These are phyloP conservation scores for Eilema sororculum DNA, from an alignment of 2,888 invertebrate species.

Conservation along the genomic window DNA sequence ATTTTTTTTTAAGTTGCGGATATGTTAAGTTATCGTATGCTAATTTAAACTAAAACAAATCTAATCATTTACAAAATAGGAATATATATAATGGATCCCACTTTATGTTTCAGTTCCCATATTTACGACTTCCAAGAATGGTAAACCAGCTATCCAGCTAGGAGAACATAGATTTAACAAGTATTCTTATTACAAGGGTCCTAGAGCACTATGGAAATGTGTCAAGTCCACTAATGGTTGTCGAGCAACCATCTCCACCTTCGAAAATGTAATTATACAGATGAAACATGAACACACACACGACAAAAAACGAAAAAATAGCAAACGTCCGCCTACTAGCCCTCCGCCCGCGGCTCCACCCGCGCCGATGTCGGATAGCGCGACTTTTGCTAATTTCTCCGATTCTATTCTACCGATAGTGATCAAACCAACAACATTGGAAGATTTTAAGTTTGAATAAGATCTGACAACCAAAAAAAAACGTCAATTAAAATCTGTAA, in stretches of 20 bases:
- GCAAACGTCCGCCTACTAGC: not conserved
- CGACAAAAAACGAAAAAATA: not conserved
- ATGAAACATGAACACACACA: slow-evolving; percentile 22
- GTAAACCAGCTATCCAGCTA: slow-evolving; percentile 62
- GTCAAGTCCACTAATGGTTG: slow-evolving; percentile 59
- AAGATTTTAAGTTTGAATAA: no score
- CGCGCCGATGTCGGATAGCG: no score
- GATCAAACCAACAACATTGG: no score
- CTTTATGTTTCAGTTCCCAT: slow-evolving; percentile 15
- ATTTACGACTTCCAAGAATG: slow-evolving; percentile 38
- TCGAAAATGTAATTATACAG: slow-evolving; percentile 54
- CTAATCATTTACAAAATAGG: no score
- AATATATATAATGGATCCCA: not conserved
- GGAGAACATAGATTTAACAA: slow-evolving; percentile 63
- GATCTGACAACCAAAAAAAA: no score
- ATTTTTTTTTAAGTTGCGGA: not conserved
- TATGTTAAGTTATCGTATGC: not conserved
- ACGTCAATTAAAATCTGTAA: no score
- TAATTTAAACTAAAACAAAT: no score
- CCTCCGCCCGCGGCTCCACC: no score
- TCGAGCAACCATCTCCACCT: slow-evolving; percentile 59
- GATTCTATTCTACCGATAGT: no score
- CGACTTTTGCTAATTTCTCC: no score
- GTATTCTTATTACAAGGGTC: slow-evolving; percentile 54
- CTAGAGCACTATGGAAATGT: slow-evolving; percentile 62